phyloP scores from a whole-genome alignment of 2,113 vertebrate genomes.

The Regulus satrapa region DNA sequence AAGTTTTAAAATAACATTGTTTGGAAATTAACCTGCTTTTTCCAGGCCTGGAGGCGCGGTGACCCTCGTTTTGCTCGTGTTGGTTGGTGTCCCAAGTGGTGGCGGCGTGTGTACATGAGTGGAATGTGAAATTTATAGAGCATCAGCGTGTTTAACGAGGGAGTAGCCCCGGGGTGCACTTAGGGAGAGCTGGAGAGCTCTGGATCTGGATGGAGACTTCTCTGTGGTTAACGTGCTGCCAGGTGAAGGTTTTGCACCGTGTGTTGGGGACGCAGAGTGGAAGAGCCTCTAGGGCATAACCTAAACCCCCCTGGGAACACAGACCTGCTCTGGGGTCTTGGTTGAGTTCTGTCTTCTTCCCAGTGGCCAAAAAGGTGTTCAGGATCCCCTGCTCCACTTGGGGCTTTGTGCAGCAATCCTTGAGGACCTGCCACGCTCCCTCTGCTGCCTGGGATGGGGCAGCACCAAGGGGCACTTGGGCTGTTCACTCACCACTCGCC shows the following conservation, averaged over 20 bases:
- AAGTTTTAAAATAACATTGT: conserved; percentile 66
- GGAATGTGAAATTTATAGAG: conserved; percentile 63
- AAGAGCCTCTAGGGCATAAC: background rate
- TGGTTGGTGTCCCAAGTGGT: background rate
- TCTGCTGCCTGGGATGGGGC: background rate
- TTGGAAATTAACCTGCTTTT: conserved; percentile 54
- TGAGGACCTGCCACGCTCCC: background rate
- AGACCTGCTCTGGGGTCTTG: background rate
- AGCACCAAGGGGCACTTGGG: background rate
- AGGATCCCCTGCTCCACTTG: background rate
- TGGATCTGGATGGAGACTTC: conserved; percentile 16
- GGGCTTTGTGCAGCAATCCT: background rate
- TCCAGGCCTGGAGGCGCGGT: conserved; percentile 36
- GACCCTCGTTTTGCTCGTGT: background rate
- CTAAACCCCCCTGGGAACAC: background rate
- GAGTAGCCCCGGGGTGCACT: conserved; percentile 37
- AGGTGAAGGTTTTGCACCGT: background rate
- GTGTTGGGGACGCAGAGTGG: background rate
- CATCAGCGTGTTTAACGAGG: conserved; percentile 41
- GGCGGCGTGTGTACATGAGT: background rate
- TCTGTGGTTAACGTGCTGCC: background rate
- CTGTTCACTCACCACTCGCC: background rate
- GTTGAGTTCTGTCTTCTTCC: background rate
- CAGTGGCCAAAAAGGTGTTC: background rate
- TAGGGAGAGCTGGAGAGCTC: background rate